Evolutionary conservation across 2,113 vertebrate genomes (phyloP).

Genomic region (Siphamia tubifer): DNA sequence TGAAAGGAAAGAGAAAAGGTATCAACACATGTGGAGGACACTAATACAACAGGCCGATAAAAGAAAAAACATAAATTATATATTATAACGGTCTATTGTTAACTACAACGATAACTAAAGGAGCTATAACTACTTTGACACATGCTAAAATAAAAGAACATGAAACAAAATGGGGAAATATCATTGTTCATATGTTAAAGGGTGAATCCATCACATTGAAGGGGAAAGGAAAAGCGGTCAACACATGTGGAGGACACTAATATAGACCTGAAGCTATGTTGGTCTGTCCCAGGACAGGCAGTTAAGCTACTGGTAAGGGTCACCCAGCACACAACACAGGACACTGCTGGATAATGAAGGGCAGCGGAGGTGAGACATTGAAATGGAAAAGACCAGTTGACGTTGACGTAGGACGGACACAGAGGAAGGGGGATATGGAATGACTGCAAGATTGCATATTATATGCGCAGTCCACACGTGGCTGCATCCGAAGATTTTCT

Average conservation of each 20-base stretch:
- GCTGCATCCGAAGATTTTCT: neutral
- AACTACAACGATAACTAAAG: too few relatives aligned
- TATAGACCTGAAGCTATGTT: neutral
- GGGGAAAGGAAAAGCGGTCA: conserved; percentile 7
- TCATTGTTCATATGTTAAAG: too few relatives aligned
- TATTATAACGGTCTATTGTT: too few relatives aligned
- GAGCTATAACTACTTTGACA: too few relatives aligned
- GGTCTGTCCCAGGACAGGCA: neutral
- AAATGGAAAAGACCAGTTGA: neutral
- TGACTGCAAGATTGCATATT: conserved; percentile 7
- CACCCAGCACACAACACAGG: conserved; percentile 20
- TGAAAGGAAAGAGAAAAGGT: neutral
- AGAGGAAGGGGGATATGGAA: neutral
- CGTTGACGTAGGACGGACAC: neutral
- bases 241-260: neutral
- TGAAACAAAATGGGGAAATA: too few relatives aligned
- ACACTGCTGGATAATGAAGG: conserved; percentile 63
- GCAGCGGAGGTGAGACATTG: conserved; percentile 4
- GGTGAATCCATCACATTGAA: too few relatives aligned
- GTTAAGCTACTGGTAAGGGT: conserved; percentile 13
- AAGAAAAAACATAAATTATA: too few relatives aligned
- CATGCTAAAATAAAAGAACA: too few relatives aligned
- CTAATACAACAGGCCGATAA: too few relatives aligned
- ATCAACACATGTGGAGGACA: neutral
- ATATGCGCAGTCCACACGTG: neutral